phyloP scores from a whole-genome alignment of 2,797 vertebrate species.

The Chloroceryle amazona region DNA sequence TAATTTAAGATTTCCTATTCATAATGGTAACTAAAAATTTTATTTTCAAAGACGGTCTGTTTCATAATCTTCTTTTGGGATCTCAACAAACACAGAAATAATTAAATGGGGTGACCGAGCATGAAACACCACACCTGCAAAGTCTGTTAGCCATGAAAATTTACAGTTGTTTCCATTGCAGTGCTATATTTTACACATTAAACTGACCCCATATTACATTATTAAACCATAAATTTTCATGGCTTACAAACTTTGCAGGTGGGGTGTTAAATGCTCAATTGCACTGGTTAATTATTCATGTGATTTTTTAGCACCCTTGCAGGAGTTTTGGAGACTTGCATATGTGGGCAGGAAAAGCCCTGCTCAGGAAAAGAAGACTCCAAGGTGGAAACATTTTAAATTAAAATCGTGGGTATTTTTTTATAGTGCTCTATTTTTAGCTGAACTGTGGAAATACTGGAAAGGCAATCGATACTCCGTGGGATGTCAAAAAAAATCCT shows the following conservation, averaged over 20 bases:
- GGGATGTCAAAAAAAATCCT: not conserved
- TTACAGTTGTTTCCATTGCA: constrained; percentile 22
- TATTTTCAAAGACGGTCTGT: not conserved
- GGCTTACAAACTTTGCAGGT: constrained; percentile 56
- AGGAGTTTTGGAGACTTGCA: not conserved
- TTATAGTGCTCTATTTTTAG: not conserved
- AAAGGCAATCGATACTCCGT: not conserved
- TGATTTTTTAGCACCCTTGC: constrained; percentile 19
- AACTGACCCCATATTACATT: not conserved
- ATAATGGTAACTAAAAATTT: not conserved
- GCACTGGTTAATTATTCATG: constrained; percentile 59
- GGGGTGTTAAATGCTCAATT: constrained; percentile 53
- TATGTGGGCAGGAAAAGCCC: not conserved
- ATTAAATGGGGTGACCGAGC: constrained; percentile 63
- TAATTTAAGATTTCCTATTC: not conserved
- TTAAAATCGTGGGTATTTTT: not conserved
- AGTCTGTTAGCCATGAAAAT: constrained; percentile 56
- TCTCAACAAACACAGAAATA: constrained; percentile 47
- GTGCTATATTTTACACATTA: constrained; percentile 35
- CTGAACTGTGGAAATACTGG: not conserved
- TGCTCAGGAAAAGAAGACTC: not conserved
- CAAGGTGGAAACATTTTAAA: not conserved
- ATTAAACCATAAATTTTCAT: constrained; percentile 60
- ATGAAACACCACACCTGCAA: constrained; percentile 54
- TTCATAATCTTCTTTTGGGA: constrained; percentile 9